phyloP scores from a whole-genome alignment of 2,113 vertebrate species.

The Calonectris borealis region DNA sequence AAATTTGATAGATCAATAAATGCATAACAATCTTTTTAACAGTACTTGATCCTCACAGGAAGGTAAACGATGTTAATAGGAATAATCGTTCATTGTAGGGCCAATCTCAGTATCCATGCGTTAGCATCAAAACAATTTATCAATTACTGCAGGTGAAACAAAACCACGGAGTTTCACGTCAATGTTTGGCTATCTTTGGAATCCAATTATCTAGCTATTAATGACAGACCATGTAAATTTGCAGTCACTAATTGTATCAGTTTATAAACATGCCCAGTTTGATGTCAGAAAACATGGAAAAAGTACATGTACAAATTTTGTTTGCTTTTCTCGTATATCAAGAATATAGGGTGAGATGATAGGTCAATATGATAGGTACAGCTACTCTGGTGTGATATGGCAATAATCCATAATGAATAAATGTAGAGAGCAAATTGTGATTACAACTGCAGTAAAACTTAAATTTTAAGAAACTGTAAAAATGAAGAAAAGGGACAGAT shows the following conservation, averaged over 20 bases:
- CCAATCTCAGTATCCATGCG: background rate
- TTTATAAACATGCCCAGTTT: background rate
- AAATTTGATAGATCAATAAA: conserved; percentile 1
- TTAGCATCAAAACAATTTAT: background rate
- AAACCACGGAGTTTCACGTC: background rate
- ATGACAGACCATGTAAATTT: background rate
- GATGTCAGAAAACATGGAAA: background rate
- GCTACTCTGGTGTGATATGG: background rate
- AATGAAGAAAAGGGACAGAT: background rate
- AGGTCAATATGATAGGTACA: background rate
- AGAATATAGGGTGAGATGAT: background rate
- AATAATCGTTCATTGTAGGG: background rate
- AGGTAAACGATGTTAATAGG: background rate
- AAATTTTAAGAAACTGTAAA: background rate
- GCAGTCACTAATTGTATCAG: background rate
- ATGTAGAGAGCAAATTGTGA: background rate
- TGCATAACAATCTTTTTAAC: background rate
- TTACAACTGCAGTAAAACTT: background rate
- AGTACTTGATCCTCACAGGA: background rate
- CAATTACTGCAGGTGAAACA: background rate
- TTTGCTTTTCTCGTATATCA: background rate
- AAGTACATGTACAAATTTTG: background rate
- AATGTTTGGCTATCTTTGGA: background rate
- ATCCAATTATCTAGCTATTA: background rate
- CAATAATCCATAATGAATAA: background rate